Evolutionary conservation across 92 coral and sea anemone genomes (phyloP).

Genomic region (Epizoanthus rinbou): DNA sequence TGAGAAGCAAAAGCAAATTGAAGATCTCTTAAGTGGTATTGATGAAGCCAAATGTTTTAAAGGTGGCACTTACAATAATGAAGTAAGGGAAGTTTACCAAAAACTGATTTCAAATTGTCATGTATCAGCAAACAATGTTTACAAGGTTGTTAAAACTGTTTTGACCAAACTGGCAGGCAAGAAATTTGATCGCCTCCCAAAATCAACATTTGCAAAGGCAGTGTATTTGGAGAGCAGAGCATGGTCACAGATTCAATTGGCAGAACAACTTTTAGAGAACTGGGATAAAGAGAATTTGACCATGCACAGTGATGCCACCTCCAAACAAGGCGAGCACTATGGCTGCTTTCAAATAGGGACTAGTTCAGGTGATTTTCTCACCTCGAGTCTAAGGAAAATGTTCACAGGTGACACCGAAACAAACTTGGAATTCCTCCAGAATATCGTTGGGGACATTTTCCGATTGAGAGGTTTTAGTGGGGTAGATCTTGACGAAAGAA

Average conservation of each 20-base stretch:
- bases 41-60: constrained; percentile 27
- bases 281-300: not conserved
- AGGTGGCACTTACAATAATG: constrained; percentile 27
- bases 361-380: not conserved
- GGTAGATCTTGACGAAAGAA: not conserved
- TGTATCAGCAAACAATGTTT: constrained; percentile 2
- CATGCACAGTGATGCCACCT: constrained; percentile 21
- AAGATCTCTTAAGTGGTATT: constrained; percentile 24
- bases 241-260: constrained; percentile 38
- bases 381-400: constrained; percentile 14
- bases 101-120: constrained; percentile 9
- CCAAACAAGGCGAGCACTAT: not conserved
- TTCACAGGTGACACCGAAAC: constrained; percentile 8
- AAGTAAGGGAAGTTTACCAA: constrained; percentile 39
- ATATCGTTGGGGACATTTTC: constrained; percentile 27
- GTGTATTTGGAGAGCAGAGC: constrained; percentile 18
- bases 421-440: constrained; percentile 23
- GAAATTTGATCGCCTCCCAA: constrained; percentile 34
- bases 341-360: constrained; percentile 2
- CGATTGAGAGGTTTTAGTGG: constrained; percentile 9
- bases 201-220: constrained; percentile 30
- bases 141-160: constrained; percentile 10
- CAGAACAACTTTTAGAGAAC: not conserved
- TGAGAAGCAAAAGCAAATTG: constrained; percentile 21
- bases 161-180: constrained; percentile 8